phyloP scores from a whole-genome alignment of 2,888 invertebrate genomes.

The Aphodius granarius region DNA sequence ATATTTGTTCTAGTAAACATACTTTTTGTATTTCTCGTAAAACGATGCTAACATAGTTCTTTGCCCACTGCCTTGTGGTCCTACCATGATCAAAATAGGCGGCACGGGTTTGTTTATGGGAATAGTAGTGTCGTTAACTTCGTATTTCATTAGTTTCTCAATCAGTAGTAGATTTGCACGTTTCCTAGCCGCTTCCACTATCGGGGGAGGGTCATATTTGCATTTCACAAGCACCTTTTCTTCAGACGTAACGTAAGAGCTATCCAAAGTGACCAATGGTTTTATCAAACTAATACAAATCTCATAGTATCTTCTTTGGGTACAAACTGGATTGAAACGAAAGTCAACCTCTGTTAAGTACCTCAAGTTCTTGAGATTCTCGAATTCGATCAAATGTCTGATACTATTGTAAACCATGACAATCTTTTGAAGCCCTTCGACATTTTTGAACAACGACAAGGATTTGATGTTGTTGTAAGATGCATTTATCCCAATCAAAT shows the following conservation, averaged over 20 bases:
- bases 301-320: constrained; percentile 44
- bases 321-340: constrained; percentile 45
- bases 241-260: constrained; percentile 42
- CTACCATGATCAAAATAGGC: constrained; percentile 52
- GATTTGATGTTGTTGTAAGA: constrained; percentile 59
- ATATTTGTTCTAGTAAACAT: constrained; percentile 15
- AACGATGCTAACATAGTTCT: constrained; percentile 40
- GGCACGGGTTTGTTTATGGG: constrained; percentile 48
- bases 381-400: constrained; percentile 48
- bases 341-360: constrained; percentile 48
- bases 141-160: constrained; percentile 46
- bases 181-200: constrained; percentile 43
- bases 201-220: constrained; percentile 42
- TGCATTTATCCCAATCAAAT: constrained; percentile 59
- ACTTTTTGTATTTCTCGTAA: constrained; percentile 37
- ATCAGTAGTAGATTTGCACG: constrained; percentile 44
- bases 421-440: constrained; percentile 45
- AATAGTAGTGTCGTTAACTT: constrained; percentile 44
- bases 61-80: constrained; percentile 45
- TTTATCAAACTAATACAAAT: constrained; percentile 48
- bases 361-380: constrained; percentile 44
- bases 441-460: constrained; percentile 57
- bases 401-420: constrained; percentile 49
- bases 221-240: constrained; percentile 45
- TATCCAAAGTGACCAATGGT: constrained; percentile 48